Evolutionary conservation across 2,113 vertebrate species (phyloP).

Genomic region (Toxotes jaculatrix): DNA sequence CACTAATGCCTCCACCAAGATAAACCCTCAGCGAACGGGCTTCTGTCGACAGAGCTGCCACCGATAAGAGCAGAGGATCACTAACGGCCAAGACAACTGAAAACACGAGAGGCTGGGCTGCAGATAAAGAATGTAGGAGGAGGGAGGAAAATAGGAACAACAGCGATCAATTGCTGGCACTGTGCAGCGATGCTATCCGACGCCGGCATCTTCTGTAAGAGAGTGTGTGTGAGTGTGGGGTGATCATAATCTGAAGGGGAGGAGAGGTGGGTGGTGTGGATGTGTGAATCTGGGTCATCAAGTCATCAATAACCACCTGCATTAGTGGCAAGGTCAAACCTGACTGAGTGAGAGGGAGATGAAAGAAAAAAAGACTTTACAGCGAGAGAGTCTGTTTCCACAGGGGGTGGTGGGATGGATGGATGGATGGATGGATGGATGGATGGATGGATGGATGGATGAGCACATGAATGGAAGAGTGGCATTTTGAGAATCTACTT

Average conservation of each 20-base stretch:
- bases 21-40: slow-evolving; percentile 70
- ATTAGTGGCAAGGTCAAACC: slow-evolving; percentile 69
- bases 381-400: slow-evolving; percentile 41
- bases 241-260: slow-evolving; percentile 59
- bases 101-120: slow-evolving; percentile 65
- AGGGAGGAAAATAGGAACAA: slow-evolving; percentile 73
- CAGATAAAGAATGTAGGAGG: slow-evolving; percentile 73
- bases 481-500: slow-evolving; percentile 66
- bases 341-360: slow-evolving; percentile 20
- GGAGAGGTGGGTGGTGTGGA: slow-evolving; percentile 37
- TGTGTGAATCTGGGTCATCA: slow-evolving; percentile 52
- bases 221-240: slow-evolving; percentile 16
- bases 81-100: slow-evolving; percentile 59
- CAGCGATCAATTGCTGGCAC: slow-evolving; percentile 71
- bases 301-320: slow-evolving; percentile 70
- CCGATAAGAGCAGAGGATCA: slow-evolving; percentile 74
- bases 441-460: slow-evolving; percentile 25
- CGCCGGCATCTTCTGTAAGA: slow-evolving; percentile 55
- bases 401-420: neutral
- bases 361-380: neutral
- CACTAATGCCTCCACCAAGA: slow-evolving; percentile 73
- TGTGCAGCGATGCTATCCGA: slow-evolving; percentile 61
- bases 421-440: slow-evolving; percentile 29
- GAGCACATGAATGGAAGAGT: slow-evolving; percentile 53
- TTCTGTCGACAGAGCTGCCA: slow-evolving; percentile 70